Evolutionary conservation across 2,113 vertebrate species (phyloP).

Genomic region (Murina feae): DNA sequence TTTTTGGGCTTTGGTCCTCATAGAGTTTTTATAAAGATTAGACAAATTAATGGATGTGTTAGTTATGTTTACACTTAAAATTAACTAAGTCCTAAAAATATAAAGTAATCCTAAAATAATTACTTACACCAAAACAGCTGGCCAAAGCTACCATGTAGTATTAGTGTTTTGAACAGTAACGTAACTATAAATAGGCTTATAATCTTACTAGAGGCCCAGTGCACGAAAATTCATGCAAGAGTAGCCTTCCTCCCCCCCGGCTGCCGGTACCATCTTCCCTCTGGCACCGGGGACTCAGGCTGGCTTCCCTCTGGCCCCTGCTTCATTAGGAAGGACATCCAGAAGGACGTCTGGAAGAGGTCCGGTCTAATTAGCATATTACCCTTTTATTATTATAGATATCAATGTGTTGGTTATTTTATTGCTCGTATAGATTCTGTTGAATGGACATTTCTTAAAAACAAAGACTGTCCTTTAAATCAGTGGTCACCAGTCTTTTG

Average conservation of each 20-base stretch:
- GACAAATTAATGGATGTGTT: background rate
- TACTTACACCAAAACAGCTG: background rate
- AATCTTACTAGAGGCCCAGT: background rate
- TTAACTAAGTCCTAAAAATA: background rate
- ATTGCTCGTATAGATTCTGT: background rate
- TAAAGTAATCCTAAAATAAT: background rate
- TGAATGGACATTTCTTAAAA: conserved; percentile 19
- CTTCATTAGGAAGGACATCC: too few species aligned
- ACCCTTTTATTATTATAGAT: too few species aligned
- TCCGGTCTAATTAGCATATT: too few species aligned
- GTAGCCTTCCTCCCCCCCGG: too few species aligned
- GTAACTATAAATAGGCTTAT: background rate
- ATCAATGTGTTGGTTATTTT: background rate
- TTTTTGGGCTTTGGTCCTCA: background rate
- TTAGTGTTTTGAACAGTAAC: background rate
- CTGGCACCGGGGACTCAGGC: too few species aligned
- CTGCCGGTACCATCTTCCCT: too few species aligned
- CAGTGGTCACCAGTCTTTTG: too few species aligned
- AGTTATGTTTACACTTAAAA: background rate
- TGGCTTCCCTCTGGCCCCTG: too few species aligned
- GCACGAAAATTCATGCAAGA: too few species aligned
- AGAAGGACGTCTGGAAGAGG: too few species aligned
- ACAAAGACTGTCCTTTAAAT: background rate
- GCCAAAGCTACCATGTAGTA: background rate
- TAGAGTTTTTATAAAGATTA: too few species aligned